Evolutionary conservation across 2,888 invertebrate genomes (phyloP), one percentile per base, ranked within the genome.

Genomic region (Kuschelorhynchus macadamiae): DNA sequence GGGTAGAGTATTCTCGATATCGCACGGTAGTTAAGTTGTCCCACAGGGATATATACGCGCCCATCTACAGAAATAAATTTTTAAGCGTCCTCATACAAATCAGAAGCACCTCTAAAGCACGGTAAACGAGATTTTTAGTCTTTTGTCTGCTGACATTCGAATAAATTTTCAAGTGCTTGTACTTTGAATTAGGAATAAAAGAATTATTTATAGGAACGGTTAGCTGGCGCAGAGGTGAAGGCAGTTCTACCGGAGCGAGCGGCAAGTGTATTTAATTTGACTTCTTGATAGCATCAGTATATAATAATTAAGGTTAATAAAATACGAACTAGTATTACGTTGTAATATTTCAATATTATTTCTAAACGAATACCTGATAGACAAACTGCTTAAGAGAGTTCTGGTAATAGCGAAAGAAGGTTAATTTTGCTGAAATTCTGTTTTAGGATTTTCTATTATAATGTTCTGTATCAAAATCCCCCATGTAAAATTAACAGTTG

Each of bases 21-120:
- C 41, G 14, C n/a, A 55, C 57, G 32, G 46, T 57, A 57, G 57
- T 57, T 44, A 57, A 55, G 56, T 56, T 56, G 56, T 61, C 30
- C 50, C 16, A 41, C 49, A 49, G 60, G 60, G 36, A 50, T 50
- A 60, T 60, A 36, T 30, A 46, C 33, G n/a, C 36, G n/a, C 32
- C 36, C 11, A 17, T 55, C 46, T 21, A 47, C 11, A 52, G 67
- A 67, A 67, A 67, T 67, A 67, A 67, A 67, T 55, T 67, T 55
- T 60, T 55, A 55, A 67, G 32, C 61, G 60, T 55, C 61, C 67
- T 59, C 44, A 60, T 61, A 67, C 67, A 67, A 67, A 67, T 67
- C 67, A 67, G 67, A 65, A 59, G 59, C 52, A 59, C 59, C 44
- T 18, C 16, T 46, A 42, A 46, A 62, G 36, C 5, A 57, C 42